phyloP scores from a whole-genome alignment of 1,140 invertebrate species.

The Nasonia longicornis region DNA sequence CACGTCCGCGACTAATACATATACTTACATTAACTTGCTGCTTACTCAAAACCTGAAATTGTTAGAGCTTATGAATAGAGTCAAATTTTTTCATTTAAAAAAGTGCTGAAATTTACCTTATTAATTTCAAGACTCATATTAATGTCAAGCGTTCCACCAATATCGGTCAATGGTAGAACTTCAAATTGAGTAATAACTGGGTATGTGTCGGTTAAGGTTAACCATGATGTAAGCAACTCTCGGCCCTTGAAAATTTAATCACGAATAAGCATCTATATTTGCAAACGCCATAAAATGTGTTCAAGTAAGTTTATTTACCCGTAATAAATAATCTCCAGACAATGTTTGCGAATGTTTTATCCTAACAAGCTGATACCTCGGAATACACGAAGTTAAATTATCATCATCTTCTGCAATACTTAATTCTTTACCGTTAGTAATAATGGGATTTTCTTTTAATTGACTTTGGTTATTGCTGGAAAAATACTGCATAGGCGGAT shows the following conservation, averaged over 20 bases:
- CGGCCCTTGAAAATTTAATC: conserved; percentile 61
- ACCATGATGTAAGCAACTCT: conserved; percentile 70
- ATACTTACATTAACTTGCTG: conserved; percentile 61
- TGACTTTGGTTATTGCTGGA: conserved; percentile 43
- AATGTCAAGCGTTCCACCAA: conserved; percentile 71
- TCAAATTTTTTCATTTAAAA: neutral
- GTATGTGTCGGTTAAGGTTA: conserved; percentile 63
- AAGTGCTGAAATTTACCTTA: conserved; percentile 51
- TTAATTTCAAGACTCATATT: conserved; percentile 63
- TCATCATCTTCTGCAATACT: conserved; percentile 48
- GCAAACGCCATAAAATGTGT: conserved; percentile 28
- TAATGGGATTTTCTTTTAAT: neutral
- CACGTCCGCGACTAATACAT: conserved; percentile 64
- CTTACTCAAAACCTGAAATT: conserved; percentile 59
- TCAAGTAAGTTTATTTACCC: conserved; percentile 54
- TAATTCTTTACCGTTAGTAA: neutral
- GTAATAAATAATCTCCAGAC: conserved; percentile 69
- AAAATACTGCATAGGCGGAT: conserved; percentile 18
- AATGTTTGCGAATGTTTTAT: conserved; percentile 70
- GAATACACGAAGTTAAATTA: conserved; percentile 57
- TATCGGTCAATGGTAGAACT: conserved; percentile 70
- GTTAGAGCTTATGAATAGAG: neutral
- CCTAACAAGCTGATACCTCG: conserved; percentile 67
- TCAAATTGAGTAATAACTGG: conserved; percentile 69
- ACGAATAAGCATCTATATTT: neutral